Percentiles rank a stretch among this genome's conserved stretches.
phyloP scores from a whole-genome alignment of 1,140 invertebrate species.

The Drosophila guanche region DNA sequence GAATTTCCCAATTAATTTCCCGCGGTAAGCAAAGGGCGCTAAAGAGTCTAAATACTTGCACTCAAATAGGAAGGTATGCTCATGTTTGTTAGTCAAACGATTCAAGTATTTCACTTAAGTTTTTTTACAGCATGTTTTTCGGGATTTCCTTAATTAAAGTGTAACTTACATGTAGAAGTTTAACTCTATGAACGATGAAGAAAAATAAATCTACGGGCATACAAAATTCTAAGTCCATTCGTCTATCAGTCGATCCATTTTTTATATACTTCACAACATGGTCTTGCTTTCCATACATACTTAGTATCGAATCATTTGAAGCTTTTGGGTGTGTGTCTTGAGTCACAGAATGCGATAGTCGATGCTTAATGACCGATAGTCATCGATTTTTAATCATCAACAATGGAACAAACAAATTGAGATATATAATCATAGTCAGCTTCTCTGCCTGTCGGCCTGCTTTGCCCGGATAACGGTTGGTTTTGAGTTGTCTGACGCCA shows the following conservation, averaged over 20 bases:
- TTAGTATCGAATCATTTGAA: conserved; percentile 61
- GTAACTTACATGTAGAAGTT: conserved; percentile 67
- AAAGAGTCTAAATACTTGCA: conserved; percentile 38
- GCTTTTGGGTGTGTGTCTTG: conserved; percentile 48
- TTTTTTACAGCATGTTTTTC: conserved; percentile 46
- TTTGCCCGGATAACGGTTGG: conserved; percentile 69
- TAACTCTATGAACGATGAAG: conserved; percentile 73
- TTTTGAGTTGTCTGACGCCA: conserved; percentile 73
- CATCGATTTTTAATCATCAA: conserved; percentile 71
- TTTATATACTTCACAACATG: conserved; percentile 60
- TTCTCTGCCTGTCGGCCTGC: conserved; percentile 75
- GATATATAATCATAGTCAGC: conserved; percentile 82
- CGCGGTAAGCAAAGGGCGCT: conserved; percentile 12
- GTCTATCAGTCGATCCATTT: conserved; percentile 77
- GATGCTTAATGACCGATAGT: conserved; percentile 35
- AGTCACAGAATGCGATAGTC: conserved; percentile 49
- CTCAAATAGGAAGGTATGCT: conserved; percentile 50
- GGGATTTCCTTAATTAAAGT: conserved; percentile 37
- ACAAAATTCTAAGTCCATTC: conserved; percentile 81
- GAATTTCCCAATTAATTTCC: conserved; percentile 30
- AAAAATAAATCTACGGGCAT: conserved; percentile 79
- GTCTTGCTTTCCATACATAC: conserved; percentile 50
- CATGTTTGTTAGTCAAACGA: conserved; percentile 21
- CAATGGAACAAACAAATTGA: conserved; percentile 82
- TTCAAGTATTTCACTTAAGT: conserved; percentile 45